Evolutionary conservation across 2,797 vertebrate species (phyloP).

Genomic region (Melanotaenia boesemani): DNA sequence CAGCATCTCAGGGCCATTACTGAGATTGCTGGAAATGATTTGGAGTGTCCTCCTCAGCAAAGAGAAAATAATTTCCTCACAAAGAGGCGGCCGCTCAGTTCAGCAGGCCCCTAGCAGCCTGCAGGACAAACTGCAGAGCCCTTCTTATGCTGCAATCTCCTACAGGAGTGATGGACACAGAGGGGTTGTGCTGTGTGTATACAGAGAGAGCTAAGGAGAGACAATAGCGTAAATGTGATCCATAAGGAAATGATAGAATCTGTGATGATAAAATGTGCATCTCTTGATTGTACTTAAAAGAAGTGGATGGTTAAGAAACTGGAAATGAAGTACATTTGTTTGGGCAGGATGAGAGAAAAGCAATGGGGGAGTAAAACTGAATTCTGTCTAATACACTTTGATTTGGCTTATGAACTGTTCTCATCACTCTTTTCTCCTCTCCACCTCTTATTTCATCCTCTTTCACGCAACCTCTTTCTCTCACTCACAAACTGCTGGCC

Average conservation of each 20-base stretch:
- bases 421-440: constrained; percentile 6
- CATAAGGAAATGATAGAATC: constrained; percentile 25
- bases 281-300: constrained; percentile 32
- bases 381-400: constrained; percentile 37
- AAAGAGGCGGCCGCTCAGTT: constrained; percentile 71
- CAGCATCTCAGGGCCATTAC: constrained; percentile 86
- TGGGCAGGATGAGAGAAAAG: constrained; percentile 29
- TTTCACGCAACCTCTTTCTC: constrained; percentile 17
- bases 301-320: constrained; percentile 34
- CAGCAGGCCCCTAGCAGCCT: constrained; percentile 60
- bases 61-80: constrained; percentile 85
- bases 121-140: constrained; percentile 61
- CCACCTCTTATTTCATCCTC: constrained; percentile 17
- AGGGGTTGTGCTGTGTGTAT: constrained; percentile 20
- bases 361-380: constrained; percentile 36
- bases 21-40: constrained; percentile 89
- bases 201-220: constrained; percentile 25
- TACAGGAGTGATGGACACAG: constrained; percentile 47
- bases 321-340: constrained; percentile 30
- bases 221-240: constrained; percentile 10
- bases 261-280: constrained; percentile 12
- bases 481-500: constrained; percentile 21
- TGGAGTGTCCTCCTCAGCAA: constrained; percentile 86
- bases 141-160: constrained; percentile 30
- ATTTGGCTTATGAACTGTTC: constrained; percentile 34